These are phyloP conservation scores for Diaphora mendica DNA, from an alignment of 2,888 invertebrate species.

Conservation along the genomic window DNA sequence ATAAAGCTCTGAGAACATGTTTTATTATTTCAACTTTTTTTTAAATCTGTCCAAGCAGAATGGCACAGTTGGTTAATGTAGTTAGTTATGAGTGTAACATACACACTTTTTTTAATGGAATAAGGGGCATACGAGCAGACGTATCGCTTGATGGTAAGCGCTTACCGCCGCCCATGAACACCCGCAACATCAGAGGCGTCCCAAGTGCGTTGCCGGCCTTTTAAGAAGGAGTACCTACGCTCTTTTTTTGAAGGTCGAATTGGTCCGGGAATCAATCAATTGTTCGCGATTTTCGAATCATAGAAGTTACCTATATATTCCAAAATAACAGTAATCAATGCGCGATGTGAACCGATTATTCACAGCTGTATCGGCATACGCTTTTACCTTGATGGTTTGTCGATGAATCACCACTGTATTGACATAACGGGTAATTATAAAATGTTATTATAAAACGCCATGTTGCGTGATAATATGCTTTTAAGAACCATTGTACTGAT, in stretches of 20 bases:
- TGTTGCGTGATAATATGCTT: slow-evolving; percentile 6
- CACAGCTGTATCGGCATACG: slow-evolving; percentile 39
- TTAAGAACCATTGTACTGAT: not conserved
- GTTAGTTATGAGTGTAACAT: not conserved
- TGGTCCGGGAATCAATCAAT: too few species aligned
- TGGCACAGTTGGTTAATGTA: not conserved
- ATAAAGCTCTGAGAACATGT: not conserved
- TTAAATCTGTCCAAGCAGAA: not conserved
- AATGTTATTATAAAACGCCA: slow-evolving; percentile 13
- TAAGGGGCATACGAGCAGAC: too few species aligned
- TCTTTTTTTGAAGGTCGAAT: too few species aligned
- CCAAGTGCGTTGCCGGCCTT: too few species aligned
- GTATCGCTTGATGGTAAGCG: too few species aligned
- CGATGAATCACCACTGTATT: slow-evolving; percentile 38
- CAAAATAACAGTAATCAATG: slow-evolving; percentile 8
- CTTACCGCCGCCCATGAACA: too few species aligned
- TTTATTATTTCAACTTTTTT: too few species aligned
- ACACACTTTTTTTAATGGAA: too few species aligned
- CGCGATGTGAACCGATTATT: slow-evolving; percentile 31
- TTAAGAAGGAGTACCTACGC: too few species aligned
- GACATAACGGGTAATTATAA: slow-evolving; percentile 23
- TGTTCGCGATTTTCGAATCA: not conserved
- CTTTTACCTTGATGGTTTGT: slow-evolving; percentile 32
- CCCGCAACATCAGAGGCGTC: too few species aligned
- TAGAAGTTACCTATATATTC: not conserved